Evolutionary conservation across 1,140 invertebrate genomes (phyloP).

Genomic region (Dermatophagoides farinae): DNA sequence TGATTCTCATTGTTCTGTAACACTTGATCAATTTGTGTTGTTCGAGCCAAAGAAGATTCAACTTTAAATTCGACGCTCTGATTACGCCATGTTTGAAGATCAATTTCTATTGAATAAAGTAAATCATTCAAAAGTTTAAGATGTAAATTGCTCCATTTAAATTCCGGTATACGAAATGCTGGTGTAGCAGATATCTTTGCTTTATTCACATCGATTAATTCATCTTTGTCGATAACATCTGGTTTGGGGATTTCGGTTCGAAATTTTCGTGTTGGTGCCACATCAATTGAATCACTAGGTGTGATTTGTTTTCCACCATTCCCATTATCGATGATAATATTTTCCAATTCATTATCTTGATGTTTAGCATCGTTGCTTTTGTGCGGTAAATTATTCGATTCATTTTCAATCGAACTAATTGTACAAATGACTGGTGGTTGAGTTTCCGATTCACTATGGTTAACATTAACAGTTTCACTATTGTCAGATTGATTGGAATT

Average conservation of each 20-base stretch:
- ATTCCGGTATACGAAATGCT: conserved; percentile 95
- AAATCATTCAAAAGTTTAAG: conserved; percentile 88
- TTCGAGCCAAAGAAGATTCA: background rate
- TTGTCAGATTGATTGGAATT: too few relatives aligned
- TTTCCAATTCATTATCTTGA: background rate
- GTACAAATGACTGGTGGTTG: conserved; percentile 22
- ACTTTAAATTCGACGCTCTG: background rate
- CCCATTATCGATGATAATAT: too few relatives aligned
- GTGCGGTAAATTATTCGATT: conserved; percentile 12
- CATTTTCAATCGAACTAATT: conserved; percentile 24
- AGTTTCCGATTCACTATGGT: background rate
- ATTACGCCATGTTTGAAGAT: conserved; percentile 70
- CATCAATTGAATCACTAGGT: background rate
- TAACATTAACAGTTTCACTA: too few relatives aligned
- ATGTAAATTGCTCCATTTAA: conserved; percentile 98
- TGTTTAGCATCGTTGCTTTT: too few relatives aligned
- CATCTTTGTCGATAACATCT: background rate
- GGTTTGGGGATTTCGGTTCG: conserved; percentile 31
- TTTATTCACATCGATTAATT: conserved; percentile 61
- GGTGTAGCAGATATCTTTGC: conserved; percentile 66
- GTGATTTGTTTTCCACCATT: background rate
- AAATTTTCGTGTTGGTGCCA: background rate
- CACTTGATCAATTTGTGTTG: conserved; percentile 12
- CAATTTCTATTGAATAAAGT: conserved; percentile 85
- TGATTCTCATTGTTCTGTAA: conserved; percentile 50